Evolutionary conservation across 1,140 invertebrate species (phyloP), one percentile per base, ranked within the genome.

Genomic region (Achroia grisella): DNA sequence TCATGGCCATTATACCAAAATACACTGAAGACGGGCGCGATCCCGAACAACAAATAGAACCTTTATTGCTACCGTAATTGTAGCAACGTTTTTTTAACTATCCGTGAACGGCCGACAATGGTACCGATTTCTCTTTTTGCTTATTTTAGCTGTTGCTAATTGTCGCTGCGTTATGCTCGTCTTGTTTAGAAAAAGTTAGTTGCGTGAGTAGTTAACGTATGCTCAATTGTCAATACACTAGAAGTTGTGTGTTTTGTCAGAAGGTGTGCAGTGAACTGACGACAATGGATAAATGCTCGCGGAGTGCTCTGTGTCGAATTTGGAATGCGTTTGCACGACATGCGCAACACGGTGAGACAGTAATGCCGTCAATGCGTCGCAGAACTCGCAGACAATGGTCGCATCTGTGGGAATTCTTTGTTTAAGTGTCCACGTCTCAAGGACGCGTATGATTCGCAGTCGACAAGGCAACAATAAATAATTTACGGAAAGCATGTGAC

Each of bases 251-350:
- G 17, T 23, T 2, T 23, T 23, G 17, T 23, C 6, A 23, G 2
- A 23, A 23, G 17, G 17, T 35, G 8, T 14, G 33, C 33, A 10
- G 12, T 35, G 33, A 35, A 8, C 33, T 14, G 17, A 12, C 12
- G 33, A 33, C n/a, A n/a, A 11, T 33, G 33, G 17, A 23, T 35
- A 35, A 5, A 12, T 29, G n/a, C 32, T 9, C 13, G 17, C 23
- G 10, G 33, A 11, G 44, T 27, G 27, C 36, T 31, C 36, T 31
- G 44, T 40, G 17, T 60, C 77, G 61, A 81, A 81, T 81, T 58
- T 53, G 71, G 72, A 78, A 81, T 81, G 67, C 58, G 65, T 71
- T 67, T 66, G 74, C 64, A 52, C 62, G 66, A 62, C 72, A 72
- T 62, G 66, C 56, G 48, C 62, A 49, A 34, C 57, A 56, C 50